Base-by-base conservation (phyloP, 2,888 invertebrate genomes). In the Dusona sp. region DNA sequence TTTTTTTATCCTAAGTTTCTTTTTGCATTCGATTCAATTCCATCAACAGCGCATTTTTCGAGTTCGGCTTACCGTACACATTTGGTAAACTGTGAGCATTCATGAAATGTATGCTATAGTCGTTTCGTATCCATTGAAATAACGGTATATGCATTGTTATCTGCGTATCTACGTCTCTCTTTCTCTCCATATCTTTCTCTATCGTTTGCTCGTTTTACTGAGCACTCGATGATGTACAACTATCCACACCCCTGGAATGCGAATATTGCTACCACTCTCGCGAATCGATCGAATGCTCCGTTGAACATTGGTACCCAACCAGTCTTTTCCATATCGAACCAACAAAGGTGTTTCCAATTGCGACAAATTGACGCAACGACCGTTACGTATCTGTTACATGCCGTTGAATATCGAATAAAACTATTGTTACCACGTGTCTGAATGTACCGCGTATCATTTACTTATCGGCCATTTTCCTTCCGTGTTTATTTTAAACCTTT, bases 351-450 rank as follows among this genome's bases (percentile, higher is more conserved):
- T 83, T 81, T 86, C 73, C 73, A 78, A 77, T 83, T 74, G 61
- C 54, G 86, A 51, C 61, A 81, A 84, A 86, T 84, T 81, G 80
- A 81, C 68, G 74, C 78, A 65, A 61, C 83, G 79, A 86, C 54
- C 79, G 79, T 86, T 83, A 84, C 77, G 78, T 78, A 68, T 78
- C 80, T 74, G 68, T 86, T 72, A 86, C 86, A 80, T 68, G 38
- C 36, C 78, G 38, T 29, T 78, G 83, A 83, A 86, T 84, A 86
- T 83, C 83, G 68, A 68, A 86, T 78, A 78, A 84, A 86, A 84
- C 73, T 73, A 86, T 86, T 83, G 80, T 83, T 79, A 22, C 33
- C 19, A 16, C 51, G 25, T 74, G 80, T 57, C 25, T 45, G 65
- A 57, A 42, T 67, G 54, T 36, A 42, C 68, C 57, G 64, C 9